Percentiles rank a stretch among this genome's conserved stretches.
These are phyloP conservation scores for Lochmaea crataegi DNA, from an alignment of 2,888 invertebrate species.

Conservation along the genomic window DNA sequence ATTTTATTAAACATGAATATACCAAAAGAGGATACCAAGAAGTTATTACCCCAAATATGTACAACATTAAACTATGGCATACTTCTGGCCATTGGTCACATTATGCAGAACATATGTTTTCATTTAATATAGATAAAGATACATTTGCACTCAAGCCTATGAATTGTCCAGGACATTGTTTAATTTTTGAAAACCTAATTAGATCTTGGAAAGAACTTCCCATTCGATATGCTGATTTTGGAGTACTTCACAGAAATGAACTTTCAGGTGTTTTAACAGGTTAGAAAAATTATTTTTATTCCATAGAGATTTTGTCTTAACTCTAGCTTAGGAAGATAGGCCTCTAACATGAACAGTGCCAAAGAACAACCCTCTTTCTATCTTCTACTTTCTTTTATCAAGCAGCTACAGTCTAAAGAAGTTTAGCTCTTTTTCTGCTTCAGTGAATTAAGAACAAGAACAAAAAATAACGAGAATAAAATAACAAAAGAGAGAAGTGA, in stretches of 20 bases:
- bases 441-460: no score
- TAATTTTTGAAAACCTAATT: conserved; percentile 81
- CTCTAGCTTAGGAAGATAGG: no score
- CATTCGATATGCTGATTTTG: conserved; percentile 95
- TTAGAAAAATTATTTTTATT: background rate
- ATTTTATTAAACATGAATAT: conserved; percentile 88
- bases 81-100: conserved; percentile 99
- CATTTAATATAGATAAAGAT: conserved; percentile 95
- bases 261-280: conserved; percentile 90
- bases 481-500: no score
- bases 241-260: conserved; percentile 96
- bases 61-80: conserved; percentile 95
- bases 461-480: no score
- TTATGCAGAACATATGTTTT: conserved; percentile 97
- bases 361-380: no score
- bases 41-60: conserved; percentile 96
- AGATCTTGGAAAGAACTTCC: conserved; percentile 98
- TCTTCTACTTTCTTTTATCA: no score
- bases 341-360: no score
- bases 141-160: conserved; percentile 97
- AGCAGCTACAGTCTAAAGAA: no score
- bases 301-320: no score
- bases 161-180: conserved; percentile 99
- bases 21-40: conserved; percentile 92
- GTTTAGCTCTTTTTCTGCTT: no score